Conservation (phyloP, 23 tunicate species). For the Phallusia fumigata region DNA sequence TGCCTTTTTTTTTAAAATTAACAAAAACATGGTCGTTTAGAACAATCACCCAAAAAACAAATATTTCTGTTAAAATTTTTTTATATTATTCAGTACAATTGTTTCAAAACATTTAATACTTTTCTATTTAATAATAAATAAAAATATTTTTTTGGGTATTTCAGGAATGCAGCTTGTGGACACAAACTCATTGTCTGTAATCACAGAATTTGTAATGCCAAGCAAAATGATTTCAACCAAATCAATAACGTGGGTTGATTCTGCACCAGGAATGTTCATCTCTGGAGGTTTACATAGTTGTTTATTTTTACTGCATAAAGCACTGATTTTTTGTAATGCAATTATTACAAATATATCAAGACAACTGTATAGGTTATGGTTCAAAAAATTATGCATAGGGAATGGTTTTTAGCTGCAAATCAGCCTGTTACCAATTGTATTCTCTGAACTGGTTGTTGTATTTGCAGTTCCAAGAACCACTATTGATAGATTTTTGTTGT, state of each 20-base stretch:
- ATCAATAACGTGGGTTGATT: slow-evolving; percentile 83
- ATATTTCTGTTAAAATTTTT: too few relatives aligned
- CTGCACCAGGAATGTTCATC: slow-evolving; percentile 97
- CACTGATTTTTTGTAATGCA: background rate
- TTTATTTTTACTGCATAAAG: background rate
- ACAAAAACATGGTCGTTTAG: too few relatives aligned
- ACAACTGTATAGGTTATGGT: too few relatives aligned
- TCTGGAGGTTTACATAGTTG: slow-evolving; percentile 55
- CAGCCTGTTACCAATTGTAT: too few relatives aligned
- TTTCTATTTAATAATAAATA: too few relatives aligned
- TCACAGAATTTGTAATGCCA: slow-evolving; percentile 51
- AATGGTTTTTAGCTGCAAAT: too few relatives aligned
- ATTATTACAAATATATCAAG: slow-evolving; percentile 6
- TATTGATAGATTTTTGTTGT: too few relatives aligned
- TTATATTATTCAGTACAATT: background rate
- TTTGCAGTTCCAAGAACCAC: too few relatives aligned
- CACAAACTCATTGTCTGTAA: slow-evolving; percentile 36
- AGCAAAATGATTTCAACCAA: slow-evolving; percentile 62
- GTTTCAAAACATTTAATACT: background rate
- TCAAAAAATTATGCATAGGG: too few relatives aligned
- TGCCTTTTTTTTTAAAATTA: too few relatives aligned
- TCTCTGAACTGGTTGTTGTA: too few relatives aligned
- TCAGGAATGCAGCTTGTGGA: slow-evolving; percentile 76
- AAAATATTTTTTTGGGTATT: background rate
- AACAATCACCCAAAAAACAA: too few relatives aligned